Evolutionary conservation across 2,113 vertebrate species (phyloP), one percentile per base, ranked within the genome.

Genomic region (Gallinago paraguaiae): DNA sequence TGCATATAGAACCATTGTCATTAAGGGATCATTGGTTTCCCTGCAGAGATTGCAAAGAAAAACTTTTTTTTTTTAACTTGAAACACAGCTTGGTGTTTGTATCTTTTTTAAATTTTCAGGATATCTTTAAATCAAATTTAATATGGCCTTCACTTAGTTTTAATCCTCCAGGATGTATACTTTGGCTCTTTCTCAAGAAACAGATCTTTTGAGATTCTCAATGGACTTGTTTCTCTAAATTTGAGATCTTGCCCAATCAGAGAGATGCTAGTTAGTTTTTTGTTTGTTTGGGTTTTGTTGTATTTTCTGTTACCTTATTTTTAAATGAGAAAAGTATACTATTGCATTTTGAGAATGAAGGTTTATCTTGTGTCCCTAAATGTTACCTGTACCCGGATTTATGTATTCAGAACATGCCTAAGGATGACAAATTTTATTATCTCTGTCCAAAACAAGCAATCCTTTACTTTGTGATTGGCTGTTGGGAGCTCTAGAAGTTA

Each of bases 141-240:
- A 69, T 89, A 25, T 78, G 54, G 25, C 68, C 74, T 89, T 92
- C 70, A 74, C 86, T 97, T 91, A 96, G 41, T 87, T 94, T 91
- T 97, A 95, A 91, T 95, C 69, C 83, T 89, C 22, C 91, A 93
- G 86, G 92, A 91, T 96, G 83, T 96, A 94, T 95, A 65, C n/a
- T 95, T 96, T 95, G 96, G 93, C 90, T 93, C 6, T 67, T 94
- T 82, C 37, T 95, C 92, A 93, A 69, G 65, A 74, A 82, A 75
- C 5, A 1, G 60, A 90, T 92, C 82, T 92, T 95, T 46, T 93
- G 80, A 81, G 37, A 72, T 86, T 93, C 61, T 93, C 77, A 72
- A 61, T 76, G 65, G 35, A 54, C 65, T 86, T 1, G 35, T 65
- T 94, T 79, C 35, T 94, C 31, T 83, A 84, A 53, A 65, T 57